Base-by-base conservation (phyloP, 2,797 vertebrate species). In the Neosalanx taihuensis region DNA sequence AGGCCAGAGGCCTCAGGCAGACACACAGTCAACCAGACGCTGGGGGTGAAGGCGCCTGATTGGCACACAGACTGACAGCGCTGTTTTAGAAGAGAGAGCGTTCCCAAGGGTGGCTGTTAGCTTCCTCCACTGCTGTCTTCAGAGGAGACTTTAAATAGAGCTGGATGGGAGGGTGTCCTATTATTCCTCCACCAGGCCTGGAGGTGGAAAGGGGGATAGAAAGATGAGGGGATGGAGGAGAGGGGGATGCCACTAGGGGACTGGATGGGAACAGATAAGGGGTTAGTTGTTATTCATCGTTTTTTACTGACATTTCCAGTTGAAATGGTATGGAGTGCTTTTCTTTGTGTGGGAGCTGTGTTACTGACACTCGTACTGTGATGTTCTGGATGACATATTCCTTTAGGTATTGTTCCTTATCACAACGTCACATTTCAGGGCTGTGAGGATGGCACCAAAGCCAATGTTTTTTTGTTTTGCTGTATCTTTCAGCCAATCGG, bases 401-500 rank as follows among this genome's bases (percentile, higher is more conserved):
- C 41, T 46, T 46, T 46, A 46, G 41, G 41, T 46, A 46, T 46
- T 46, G 41, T 46, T 46, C 41, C 41, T 46, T 46, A 46, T 46
- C 13, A 46, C 13, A 3, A 46, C 7, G 13, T 46, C 41, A 46
- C 41, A 46, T 46, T 46, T 13, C 41, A 46, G 41, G 41, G 2
- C 41, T 46, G 41, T 9, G 41, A 13, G 41, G 7, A 46, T 46
- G 41, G 41, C 41, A 13, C 41, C 33, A 46, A 46, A 46, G 13
- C 9, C 41, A 46, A 12, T 46, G 9, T 35, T 6, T 35, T 35
- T 10, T 66, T 37, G 35, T 26, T 58, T 71, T 64, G 49, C 1
- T 17, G 72, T 64, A 33, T 71, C 41, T 0, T 73, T 30, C 85
- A 99, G 97, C 84, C 96, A 96, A 89, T 95, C 92, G 0, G 89